Base-by-base conservation (phyloP, 2,797 vertebrate genomes). In the Coregonus suidteri region DNA sequence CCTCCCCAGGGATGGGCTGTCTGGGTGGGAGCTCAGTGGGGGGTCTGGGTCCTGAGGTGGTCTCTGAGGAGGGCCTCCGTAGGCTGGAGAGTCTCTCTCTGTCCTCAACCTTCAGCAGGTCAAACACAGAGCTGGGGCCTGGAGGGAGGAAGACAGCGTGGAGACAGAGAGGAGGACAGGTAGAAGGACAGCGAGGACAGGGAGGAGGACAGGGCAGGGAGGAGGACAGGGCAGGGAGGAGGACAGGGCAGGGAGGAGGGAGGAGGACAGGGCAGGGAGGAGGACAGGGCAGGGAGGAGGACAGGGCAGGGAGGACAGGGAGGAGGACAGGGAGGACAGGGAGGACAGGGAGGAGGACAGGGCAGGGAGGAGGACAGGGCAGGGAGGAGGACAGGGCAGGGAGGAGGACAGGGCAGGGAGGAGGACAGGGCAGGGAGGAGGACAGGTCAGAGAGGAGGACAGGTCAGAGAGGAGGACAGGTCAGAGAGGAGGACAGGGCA, bases 71-170 rank as follows among this genome's bases (percentile, higher is more conserved):
- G 0, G 87, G 88, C 81, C 85, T 91, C 66, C 95, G 95, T 25
- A 93, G 81, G 84, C 91, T 90, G 82, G 85, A 92, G 59, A 99
- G 94, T 64, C 95, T 94, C 77, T 97, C 91, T 84, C 93, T 87
- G 34, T 99, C 97, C 80, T 95, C 96, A 18, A 93, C 93, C 62
- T 89, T 94, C 59, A 99, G 90, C 79, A 99, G 94, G 13, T 98
- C 97, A 87, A 99, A 88, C 80, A 99, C 94, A 31, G 98, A 98
- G 75, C 91, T 88, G 71, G 96, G 94, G 74, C 96, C 97, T 99
- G 91, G 47, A 64, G 7, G 41, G 30, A 15, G 7, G 51, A 53
- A 15, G 37, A 30, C n/a, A 6, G 20, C 15, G 67, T 54, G 15
- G 74, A 73, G 5, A 77, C 15, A 59, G 18, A 69, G 9, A 69